phyloP scores from a whole-genome alignment of 2,113 vertebrate genomes.

The Oreochromis aureus region DNA sequence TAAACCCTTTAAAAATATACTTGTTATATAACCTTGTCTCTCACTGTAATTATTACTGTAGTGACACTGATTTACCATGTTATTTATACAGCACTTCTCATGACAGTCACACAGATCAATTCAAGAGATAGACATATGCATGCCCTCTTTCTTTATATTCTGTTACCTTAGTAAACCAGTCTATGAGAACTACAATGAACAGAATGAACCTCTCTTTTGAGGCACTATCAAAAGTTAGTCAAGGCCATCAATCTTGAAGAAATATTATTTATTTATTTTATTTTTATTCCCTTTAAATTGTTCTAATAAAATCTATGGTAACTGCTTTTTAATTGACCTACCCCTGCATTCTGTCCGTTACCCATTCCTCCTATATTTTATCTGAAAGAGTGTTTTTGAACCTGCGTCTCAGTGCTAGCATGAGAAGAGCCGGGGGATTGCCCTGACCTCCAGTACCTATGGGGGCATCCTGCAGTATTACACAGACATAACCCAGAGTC shows the following conservation, averaged over 20 bases:
- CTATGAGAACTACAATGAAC: constrained; percentile 40
- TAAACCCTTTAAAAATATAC: neutral
- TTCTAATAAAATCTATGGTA: constrained; percentile 41
- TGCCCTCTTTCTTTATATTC: neutral
- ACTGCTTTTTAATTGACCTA: neutral
- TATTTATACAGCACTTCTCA: neutral
- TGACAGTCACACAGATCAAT: neutral
- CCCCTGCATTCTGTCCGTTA: constrained; percentile 20
- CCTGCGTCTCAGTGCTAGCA: constrained; percentile 55
- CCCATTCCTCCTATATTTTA: constrained; percentile 41
- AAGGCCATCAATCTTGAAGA: constrained; percentile 66
- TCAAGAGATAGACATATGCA: neutral
- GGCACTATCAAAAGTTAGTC: constrained; percentile 43
- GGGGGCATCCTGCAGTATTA: neutral
- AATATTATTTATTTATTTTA: constrained; percentile 48
- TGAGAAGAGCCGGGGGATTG: neutral
- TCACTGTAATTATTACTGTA: neutral
- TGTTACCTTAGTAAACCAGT: constrained; percentile 10
- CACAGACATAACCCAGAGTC: neutral
- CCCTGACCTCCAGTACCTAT: constrained; percentile 13
- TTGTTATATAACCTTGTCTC: neutral
- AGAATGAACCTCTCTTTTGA: constrained; percentile 45
- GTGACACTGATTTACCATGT: neutral
- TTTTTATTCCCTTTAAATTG: constrained; percentile 74
- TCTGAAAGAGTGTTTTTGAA: constrained; percentile 60